Conservation (phyloP, 1,140 invertebrate genomes). For the Akabosia matsudoensis region DNA sequence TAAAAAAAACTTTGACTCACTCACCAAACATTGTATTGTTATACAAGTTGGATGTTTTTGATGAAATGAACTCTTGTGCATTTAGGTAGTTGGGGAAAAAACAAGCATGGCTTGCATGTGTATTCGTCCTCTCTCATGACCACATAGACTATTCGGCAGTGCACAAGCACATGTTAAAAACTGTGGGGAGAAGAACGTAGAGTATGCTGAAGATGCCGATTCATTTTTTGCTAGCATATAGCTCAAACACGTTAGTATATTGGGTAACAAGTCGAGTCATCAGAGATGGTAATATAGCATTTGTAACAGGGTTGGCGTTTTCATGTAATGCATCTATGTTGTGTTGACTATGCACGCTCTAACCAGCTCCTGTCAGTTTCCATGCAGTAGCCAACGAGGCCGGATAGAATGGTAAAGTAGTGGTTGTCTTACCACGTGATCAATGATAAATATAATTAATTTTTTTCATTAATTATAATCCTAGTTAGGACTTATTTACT, state of each 20-base stretch:
- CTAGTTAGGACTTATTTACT: neutral
- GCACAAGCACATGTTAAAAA: too few relatives aligned
- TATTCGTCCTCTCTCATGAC: neutral
- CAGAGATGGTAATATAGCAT: neutral
- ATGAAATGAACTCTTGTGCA: conserved; percentile 12
- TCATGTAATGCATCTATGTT: neutral
- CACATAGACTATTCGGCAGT: neutral
- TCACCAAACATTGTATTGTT: conserved; percentile 16
- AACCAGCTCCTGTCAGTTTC: conserved; percentile 21
- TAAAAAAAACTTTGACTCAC: conserved; percentile 17
- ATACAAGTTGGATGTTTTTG: conserved; percentile 1
- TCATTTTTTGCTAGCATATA: too few relatives aligned
- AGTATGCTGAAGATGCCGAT: too few relatives aligned
- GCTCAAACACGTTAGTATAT: too few relatives aligned
- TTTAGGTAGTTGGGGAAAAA: conserved; percentile 3
- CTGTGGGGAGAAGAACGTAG: neutral
- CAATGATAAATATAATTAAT: conserved; percentile 15
- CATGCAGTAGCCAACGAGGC: conserved; percentile 23
- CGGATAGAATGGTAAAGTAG: conserved; percentile 11
- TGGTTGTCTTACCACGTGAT: conserved; percentile 6
- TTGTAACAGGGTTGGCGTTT: neutral
- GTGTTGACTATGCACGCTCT: conserved; percentile 15
- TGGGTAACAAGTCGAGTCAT: too few relatives aligned
- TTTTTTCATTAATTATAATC: neutral
- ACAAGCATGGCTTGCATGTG: conserved; percentile 11